Base-by-base conservation (phyloP, 2,797 vertebrate genomes). In the Streptopelia turtur region DNA sequence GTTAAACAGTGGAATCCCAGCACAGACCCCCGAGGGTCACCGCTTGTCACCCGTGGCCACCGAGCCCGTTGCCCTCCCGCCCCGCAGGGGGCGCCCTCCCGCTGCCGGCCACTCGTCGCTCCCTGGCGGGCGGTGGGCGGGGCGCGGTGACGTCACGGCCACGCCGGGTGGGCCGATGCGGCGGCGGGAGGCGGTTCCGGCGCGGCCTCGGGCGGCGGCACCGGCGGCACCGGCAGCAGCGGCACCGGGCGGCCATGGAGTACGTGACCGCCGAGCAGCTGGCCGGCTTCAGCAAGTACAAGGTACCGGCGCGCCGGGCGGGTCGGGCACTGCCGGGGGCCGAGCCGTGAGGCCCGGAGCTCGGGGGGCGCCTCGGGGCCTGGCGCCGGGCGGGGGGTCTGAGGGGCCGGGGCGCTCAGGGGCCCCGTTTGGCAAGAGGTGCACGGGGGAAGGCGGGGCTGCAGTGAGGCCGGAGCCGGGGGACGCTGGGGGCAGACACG, bases 211-310 rank as follows among this genome's bases (percentile, higher is more conserved):
- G 17, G 66, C 50, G 57, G 65, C 15, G 35, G 24, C 5, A 11
- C 25, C 66, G 64, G 20, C 45, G 21, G 50, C 41, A 43, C 6
- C 8, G 10, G 47, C 20, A 23, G 9, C 47, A 21, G 14, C 41
- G 16, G 33, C 13, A 50, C 11, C 31, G 33, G 41, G n/a, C 28
- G 17, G n/a, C 45, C 69, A 93, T 92, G 91, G 63, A 89, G 85
- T 92, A 92, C 85, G 85, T 92, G 74, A 92, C 28, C 37, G 75
- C 85, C 25, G 85, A 92, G 75, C 91, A 92, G 74, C 85, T 89
- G 28, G 90, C 90, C 8, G 90, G 90, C 63, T 92, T 89, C 85
- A 31, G 90, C 90, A 92, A 80, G 50, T 92, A 84, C 80, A 89
- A 92, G 90, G 90, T 92, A 57, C 30, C 45, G 50, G 63, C 8